Conservation (phyloP, 37 sponge, comb jelly and placozoan species). For the Tethya wilhelma region DNA sequence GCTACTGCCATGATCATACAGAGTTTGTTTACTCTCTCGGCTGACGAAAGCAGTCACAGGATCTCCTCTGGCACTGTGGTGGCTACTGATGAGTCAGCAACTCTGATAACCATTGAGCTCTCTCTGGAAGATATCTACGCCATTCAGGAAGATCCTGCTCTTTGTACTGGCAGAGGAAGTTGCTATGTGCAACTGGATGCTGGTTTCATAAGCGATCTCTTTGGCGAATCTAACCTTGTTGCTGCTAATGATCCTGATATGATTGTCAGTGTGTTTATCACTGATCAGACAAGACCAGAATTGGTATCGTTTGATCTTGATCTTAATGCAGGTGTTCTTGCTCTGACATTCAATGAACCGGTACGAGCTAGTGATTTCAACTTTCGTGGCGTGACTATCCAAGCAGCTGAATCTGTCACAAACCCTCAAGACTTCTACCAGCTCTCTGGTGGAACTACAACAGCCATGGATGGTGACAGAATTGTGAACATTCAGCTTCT, state of each 20-base stretch:
- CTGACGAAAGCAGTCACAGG: constrained; percentile 11
- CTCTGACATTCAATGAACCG: constrained; percentile 79
- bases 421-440: constrained; percentile 34
- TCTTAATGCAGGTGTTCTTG: constrained; percentile 61
- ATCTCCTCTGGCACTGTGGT: constrained; percentile 1
- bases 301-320: constrained; percentile 64
- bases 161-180: constrained; percentile 74
- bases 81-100: constrained; percentile 17
- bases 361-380: constrained; percentile 41
- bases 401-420: constrained; percentile 23
- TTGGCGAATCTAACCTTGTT: constrained; percentile 32
- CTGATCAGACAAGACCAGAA: constrained; percentile 55
- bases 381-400: constrained; percentile 59
- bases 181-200: constrained; percentile 70
- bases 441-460: constrained; percentile 51
- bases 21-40: constrained; percentile 34
- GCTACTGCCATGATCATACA: constrained; percentile 54
- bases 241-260: constrained; percentile 29
- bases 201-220: constrained; percentile 70
- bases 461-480: constrained; percentile 41
- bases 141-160: constrained; percentile 49
- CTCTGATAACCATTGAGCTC: constrained; percentile 40
- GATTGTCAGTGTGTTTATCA: constrained; percentile 41
- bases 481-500: constrained; percentile 46
- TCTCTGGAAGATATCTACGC: constrained; percentile 48